phyloP scores from a whole-genome alignment of 2,797 vertebrate species.

The Chrosomus eos region DNA sequence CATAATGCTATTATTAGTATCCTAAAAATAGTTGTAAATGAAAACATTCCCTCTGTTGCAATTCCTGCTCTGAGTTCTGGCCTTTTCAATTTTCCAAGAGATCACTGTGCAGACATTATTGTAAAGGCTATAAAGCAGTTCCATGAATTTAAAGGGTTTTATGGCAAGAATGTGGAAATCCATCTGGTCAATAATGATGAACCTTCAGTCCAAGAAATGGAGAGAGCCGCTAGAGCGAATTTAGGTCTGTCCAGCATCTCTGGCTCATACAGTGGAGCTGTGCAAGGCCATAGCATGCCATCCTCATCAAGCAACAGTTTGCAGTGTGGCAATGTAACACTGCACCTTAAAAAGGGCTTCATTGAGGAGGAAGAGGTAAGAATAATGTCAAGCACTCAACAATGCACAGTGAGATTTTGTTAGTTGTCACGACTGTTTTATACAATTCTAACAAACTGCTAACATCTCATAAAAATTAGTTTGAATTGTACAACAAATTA shows the following conservation, averaged over 20 bases:
- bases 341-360: constrained; percentile 66
- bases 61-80: constrained; percentile 93
- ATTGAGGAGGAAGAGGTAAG: constrained; percentile 80
- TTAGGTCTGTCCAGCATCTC: constrained; percentile 28
- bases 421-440: no score
- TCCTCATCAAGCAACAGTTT: neutral
- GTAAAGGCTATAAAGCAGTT: constrained; percentile 66
- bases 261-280: constrained; percentile 14
- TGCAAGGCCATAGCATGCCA: neutral
- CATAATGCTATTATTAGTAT: constrained; percentile 59
- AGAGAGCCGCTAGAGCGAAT: constrained; percentile 66
- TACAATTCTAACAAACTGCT: no score
- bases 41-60: constrained; percentile 75
- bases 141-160: fast-evolving
- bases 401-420: no score
- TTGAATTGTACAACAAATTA: no score
- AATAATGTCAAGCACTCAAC: neutral
- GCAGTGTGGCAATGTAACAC: constrained; percentile 45
- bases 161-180: neutral
- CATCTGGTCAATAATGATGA: constrained; percentile 83
- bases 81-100: constrained; percentile 82
- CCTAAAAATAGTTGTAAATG: constrained; percentile 5
- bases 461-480: no score
- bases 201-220: constrained; percentile 78
- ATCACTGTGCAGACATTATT: constrained; percentile 77